Evolutionary conservation across 2,113 vertebrate genomes (phyloP).

Genomic region (Chloroceryle aenea): DNA sequence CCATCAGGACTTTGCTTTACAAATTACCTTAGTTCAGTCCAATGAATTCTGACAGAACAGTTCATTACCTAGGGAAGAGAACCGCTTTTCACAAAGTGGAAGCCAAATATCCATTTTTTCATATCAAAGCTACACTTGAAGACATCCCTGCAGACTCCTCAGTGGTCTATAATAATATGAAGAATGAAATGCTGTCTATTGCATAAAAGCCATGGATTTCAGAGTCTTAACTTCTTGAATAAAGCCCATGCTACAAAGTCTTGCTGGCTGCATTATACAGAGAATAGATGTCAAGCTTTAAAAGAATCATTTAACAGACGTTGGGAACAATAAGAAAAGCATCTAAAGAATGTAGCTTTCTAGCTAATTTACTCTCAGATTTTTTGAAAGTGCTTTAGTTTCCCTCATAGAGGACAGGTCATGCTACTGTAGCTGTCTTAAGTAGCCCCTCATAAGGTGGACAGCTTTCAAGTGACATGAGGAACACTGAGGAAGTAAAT

Average conservation of each 20-base stretch:
- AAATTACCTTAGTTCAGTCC: not conserved
- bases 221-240: not conserved
- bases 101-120: not conserved
- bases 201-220: not conserved
- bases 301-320: not conserved
- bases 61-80: not conserved
- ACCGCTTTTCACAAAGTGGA: not conserved
- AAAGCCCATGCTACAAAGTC: not conserved
- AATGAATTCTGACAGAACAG: not conserved
- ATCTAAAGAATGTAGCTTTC: not conserved
- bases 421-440: not conserved
- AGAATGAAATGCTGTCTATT: conserved; percentile 7
- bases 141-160: not conserved
- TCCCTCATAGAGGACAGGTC: not conserved
- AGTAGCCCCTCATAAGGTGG: not conserved
- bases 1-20: not conserved
- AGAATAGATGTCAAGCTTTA: not conserved
- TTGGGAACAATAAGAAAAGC: not conserved
- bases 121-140: not conserved
- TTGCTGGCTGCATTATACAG: not conserved
- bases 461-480: not conserved
- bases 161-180: not conserved
- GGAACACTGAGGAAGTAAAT: not conserved
- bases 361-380: not conserved
- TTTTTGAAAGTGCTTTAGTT: not conserved